Evolutionary conservation across 2,797 vertebrate genomes (phyloP).

Genomic region (Bucorvus abyssinicus): DNA sequence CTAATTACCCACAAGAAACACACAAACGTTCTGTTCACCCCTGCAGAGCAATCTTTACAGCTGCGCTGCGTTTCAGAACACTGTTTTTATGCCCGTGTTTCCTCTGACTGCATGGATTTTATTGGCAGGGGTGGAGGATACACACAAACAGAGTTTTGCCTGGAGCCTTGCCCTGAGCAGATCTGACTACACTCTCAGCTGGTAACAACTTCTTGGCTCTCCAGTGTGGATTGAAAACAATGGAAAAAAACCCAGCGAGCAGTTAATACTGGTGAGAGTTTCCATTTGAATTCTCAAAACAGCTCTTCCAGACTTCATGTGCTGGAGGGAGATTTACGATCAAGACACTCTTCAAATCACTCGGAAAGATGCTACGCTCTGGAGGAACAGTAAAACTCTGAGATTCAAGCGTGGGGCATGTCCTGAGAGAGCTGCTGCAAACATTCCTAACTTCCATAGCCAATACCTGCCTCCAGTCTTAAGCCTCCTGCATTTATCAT

Average conservation of each 20-base stretch:
- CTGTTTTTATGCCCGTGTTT: conserved; percentile 21
- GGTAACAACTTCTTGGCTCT: conserved; percentile 48
- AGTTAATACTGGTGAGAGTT: conserved; percentile 6
- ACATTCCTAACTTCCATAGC: background rate
- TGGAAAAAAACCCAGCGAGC: background rate
- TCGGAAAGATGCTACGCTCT: background rate
- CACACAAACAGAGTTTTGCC: conserved; percentile 18
- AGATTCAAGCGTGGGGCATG: background rate
- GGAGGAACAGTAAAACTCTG: background rate
- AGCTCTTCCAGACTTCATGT: background rate
- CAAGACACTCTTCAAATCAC: background rate
- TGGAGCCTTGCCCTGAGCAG: conserved; percentile 32
- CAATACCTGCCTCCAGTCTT: background rate
- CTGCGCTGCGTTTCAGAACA: background rate
- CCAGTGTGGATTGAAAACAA: conserved; percentile 18
- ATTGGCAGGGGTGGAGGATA: conserved; percentile 34
- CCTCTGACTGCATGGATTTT: conserved; percentile 31
- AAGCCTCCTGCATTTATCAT: background rate
- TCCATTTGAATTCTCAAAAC: conserved; percentile 21
- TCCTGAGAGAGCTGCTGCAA: background rate
- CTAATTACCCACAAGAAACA: conserved; percentile 20
- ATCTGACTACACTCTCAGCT: conserved; percentile 1
- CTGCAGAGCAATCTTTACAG: conserved; percentile 37
- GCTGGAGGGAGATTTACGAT: background rate
- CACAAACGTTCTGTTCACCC: conserved; percentile 18